phyloP scores from a whole-genome alignment of 2,888 invertebrate species.

The Ganaspis brasiliensis region DNA sequence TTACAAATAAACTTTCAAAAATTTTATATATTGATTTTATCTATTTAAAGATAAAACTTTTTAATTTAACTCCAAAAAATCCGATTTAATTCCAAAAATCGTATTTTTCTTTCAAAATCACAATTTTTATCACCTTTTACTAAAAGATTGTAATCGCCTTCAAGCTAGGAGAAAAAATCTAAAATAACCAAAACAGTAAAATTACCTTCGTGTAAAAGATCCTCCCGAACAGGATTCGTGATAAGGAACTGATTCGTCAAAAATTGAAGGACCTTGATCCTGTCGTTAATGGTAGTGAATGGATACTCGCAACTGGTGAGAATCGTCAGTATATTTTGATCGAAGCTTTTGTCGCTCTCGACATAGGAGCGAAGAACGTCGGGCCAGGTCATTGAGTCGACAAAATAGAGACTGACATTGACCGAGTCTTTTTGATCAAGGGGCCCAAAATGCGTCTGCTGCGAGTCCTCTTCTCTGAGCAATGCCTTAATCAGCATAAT shows the following conservation, averaged over 20 bases:
- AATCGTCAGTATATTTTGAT: constrained; percentile 87
- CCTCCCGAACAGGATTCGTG: constrained; percentile 95
- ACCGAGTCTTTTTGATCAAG: constrained; percentile 98
- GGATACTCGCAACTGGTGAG: constrained; percentile 92
- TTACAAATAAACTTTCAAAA: too few relatives aligned
- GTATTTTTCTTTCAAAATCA: too few relatives aligned
- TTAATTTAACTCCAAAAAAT: too few relatives aligned
- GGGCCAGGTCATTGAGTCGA: constrained; percentile 98
- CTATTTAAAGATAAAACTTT: too few relatives aligned
- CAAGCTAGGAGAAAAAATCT: too few relatives aligned
- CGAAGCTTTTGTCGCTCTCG: constrained; percentile 93
- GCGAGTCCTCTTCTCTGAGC: constrained; percentile 95
- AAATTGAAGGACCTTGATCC: constrained; percentile 92
- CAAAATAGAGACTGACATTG: constrained; percentile 94
- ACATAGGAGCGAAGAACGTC: constrained; percentile 94
- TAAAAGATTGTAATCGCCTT: too few relatives aligned
- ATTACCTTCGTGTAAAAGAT: constrained; percentile 95
- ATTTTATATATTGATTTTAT: too few relatives aligned
- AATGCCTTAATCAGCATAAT: constrained; percentile 95
- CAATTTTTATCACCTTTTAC: too few relatives aligned
- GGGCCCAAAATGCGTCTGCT: constrained; percentile 97
- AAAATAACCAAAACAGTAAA: too few relatives aligned
- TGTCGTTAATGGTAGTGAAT: constrained; percentile 90
- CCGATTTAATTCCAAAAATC: too few relatives aligned
- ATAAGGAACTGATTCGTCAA: constrained; percentile 97